Conservation (phyloP, 2,888 invertebrate genomes). For the Anthoptus insignis region DNA sequence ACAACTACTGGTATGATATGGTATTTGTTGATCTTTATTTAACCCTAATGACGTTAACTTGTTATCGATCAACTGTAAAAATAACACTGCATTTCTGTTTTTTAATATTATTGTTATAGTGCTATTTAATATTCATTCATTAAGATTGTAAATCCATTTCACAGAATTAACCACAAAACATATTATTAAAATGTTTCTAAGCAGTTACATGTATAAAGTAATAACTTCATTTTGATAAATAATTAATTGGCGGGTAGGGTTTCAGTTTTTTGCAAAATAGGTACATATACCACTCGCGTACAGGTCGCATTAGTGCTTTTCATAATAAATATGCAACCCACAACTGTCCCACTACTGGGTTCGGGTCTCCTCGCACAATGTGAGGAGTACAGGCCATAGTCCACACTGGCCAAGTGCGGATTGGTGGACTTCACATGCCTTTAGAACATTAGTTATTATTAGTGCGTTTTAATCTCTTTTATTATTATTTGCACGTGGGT, state of each 20-base stretch:
- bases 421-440: too few species aligned
- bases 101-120: background rate
- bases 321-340: too few species aligned
- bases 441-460: too few species aligned
- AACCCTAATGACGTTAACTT: background rate
- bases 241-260: background rate
- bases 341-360: too few species aligned
- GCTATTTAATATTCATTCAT: background rate
- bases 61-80: background rate
- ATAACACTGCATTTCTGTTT: background rate
- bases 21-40: background rate
- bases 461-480: background rate
- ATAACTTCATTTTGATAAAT: background rate
- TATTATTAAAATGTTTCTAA: background rate
- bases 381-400: too few species aligned
- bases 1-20: background rate
- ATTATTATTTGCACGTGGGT: background rate
- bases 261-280: background rate
- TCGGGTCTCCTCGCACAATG: too few species aligned
- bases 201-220: background rate
- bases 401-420: too few species aligned
- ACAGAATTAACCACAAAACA: background rate
- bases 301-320: too few species aligned
- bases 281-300: background rate
- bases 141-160: background rate